A percentile compares a stretch with the other conserved stretches of the same genome.
Evolutionary conservation across 2,113 vertebrate species (phyloP).

Genomic region (Carassius carassius): DNA sequence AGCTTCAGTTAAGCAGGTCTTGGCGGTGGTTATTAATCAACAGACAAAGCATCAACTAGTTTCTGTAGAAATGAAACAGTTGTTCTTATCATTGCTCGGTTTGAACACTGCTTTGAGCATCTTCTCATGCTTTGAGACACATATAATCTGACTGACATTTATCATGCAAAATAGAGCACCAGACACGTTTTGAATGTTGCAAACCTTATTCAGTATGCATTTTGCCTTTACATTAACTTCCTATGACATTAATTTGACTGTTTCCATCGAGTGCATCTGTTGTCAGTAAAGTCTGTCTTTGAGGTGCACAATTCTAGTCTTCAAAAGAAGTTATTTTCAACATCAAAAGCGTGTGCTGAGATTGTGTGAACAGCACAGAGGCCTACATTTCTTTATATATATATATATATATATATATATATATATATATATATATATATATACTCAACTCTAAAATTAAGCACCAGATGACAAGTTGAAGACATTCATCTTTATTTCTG

Average conservation of each 20-base stretch:
- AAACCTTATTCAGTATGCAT: not conserved
- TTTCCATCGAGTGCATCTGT: not conserved
- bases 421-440: not conserved
- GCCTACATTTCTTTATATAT: not conserved
- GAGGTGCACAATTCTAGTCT: not conserved
- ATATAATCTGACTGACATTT: not conserved
- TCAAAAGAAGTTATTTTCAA: no score
- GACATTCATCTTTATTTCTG: conserved; percentile 75
- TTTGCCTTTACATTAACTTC: not conserved
- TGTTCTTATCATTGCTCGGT: not conserved
- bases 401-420: not conserved
- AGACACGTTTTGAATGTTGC: not conserved
- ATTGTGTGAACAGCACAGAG: not conserved
- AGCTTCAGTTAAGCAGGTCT: not conserved
- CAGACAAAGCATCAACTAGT: not conserved
- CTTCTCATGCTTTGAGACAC: not conserved
- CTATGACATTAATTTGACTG: not conserved
- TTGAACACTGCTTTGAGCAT: not conserved
- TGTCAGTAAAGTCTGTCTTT: not conserved
- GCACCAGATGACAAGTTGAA: not conserved
- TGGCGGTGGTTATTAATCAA: not conserved
- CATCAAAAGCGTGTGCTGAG: not conserved
- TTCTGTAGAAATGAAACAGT: not conserved
- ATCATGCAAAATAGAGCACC: not conserved
- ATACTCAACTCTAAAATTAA: not conserved